Evolutionary conservation across 2,113 vertebrate genomes (phyloP).

Genomic region (Oryzias melastigma): DNA sequence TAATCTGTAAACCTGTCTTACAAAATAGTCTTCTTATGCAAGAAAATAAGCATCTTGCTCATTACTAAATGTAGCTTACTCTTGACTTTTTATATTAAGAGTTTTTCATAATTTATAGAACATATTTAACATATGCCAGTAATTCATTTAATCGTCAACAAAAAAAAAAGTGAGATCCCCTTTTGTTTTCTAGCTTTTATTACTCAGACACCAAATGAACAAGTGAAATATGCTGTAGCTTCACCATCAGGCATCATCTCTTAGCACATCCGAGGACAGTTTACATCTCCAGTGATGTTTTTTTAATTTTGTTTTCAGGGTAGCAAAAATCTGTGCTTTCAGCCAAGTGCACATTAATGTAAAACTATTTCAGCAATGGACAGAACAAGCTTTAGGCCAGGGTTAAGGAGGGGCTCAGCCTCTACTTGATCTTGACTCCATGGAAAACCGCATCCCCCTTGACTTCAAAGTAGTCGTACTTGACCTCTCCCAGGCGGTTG

Average conservation of each 20-base stretch:
- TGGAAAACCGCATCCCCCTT: conserved; percentile 59
- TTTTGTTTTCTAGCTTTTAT: conserved; percentile 41
- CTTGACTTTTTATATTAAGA: too few relatives aligned
- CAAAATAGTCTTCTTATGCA: too few relatives aligned
- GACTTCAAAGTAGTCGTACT: conserved; percentile 66
- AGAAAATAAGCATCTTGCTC: too few relatives aligned
- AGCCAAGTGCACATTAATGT: neutral
- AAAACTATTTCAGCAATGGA: conserved; percentile 12
- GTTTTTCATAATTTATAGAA: neutral
- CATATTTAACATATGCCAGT: neutral
- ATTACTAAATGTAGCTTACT: too few relatives aligned
- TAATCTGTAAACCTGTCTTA: too few relatives aligned
- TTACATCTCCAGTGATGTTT: neutral
- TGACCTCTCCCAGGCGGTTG: conserved; percentile 74
- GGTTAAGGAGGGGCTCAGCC: neutral
- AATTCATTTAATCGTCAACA: too few relatives aligned
- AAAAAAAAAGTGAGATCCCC: neutral
- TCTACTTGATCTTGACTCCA: conserved; percentile 72
- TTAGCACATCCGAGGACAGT: conserved; percentile 13
- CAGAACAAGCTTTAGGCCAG: neutral
- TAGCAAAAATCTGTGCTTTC: neutral
- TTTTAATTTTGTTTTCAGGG: neutral
- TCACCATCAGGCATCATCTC: conserved; percentile 26
- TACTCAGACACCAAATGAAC: conserved; percentile 14
- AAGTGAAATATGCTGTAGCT: conserved; percentile 11